Evolutionary conservation across 2,888 invertebrate genomes (phyloP).

Genomic region (Rhagonycha fulva): DNA sequence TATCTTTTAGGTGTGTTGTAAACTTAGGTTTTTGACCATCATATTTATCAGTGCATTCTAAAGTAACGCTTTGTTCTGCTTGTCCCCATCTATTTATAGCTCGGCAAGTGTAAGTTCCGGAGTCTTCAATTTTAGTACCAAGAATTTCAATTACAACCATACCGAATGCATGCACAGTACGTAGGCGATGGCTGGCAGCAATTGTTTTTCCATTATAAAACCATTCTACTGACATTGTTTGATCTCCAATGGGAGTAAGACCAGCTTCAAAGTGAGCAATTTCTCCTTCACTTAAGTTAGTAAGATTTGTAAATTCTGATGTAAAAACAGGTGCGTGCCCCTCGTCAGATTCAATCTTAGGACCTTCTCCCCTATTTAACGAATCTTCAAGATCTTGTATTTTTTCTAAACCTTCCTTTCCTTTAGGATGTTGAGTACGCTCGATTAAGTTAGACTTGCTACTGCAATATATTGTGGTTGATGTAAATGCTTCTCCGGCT

Average conservation of each 20-base stretch:
- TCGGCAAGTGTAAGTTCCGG: constrained; percentile 85
- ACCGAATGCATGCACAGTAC: constrained; percentile 96
- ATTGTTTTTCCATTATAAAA: constrained; percentile 91
- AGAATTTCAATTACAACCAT: constrained; percentile 96
- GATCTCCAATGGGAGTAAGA: constrained; percentile 90
- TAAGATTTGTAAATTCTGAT: constrained; percentile 81
- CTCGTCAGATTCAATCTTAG: constrained; percentile 71
- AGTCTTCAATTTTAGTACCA: constrained; percentile 91
- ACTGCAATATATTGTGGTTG: constrained; percentile 83
- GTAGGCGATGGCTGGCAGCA: constrained; percentile 86
- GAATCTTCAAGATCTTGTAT: constrained; percentile 91
- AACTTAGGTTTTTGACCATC: constrained; percentile 87
- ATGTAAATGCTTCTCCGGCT: constrained; percentile 89
- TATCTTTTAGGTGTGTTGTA: constrained; percentile 83
- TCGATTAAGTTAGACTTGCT: constrained; percentile 84
- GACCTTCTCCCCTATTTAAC: constrained; percentile 71
- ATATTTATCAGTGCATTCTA: constrained; percentile 82
- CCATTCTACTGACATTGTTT: constrained; percentile 94
- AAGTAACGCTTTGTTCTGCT: constrained; percentile 81
- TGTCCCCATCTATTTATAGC: constrained; percentile 89
- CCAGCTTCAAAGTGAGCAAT: constrained; percentile 98
- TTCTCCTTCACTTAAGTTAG: constrained; percentile 90
- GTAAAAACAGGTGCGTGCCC: constrained; percentile 88
- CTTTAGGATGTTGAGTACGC: constrained; percentile 91
- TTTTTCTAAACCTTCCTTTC: constrained; percentile 88